A percentile compares a stretch with the other conserved stretches of the same genome.
Conservation (phyloP, 2,888 invertebrate species). For the Cheilosia pagana region DNA sequence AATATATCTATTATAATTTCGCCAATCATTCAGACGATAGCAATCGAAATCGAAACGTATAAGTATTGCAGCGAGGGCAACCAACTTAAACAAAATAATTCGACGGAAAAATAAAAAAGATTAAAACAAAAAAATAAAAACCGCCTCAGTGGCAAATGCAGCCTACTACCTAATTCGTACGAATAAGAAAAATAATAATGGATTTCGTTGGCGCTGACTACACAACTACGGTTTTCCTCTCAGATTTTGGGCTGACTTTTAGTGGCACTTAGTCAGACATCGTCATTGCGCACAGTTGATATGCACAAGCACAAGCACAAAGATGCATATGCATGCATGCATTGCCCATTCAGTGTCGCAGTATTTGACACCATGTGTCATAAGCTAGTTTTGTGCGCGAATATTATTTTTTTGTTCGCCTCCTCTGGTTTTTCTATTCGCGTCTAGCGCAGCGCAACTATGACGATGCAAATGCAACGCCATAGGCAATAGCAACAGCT, state of each 20-base stretch:
- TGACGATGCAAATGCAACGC: conserved; percentile 38
- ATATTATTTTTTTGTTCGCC: neutral
- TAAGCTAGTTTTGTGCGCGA: conserved; percentile 38
- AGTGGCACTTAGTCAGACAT: conserved; percentile 59
- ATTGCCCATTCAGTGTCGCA: conserved; percentile 49
- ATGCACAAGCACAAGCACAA: neutral
- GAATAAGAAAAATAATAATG: conserved; percentile 16
- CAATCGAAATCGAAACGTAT: conserved; percentile 32
- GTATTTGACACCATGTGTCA: conserved; percentile 63
- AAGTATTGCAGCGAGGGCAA: conserved; percentile 2
- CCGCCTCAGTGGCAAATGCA: conserved; percentile 10
- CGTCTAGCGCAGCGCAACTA: conserved; percentile 22
- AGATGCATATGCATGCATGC: neutral
- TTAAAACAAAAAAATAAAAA: conserved; percentile 9
- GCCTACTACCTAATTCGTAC: conserved; percentile 34
- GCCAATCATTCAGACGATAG: conserved; percentile 28
- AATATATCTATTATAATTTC: conserved; percentile 53
- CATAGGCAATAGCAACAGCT: conserved; percentile 11
- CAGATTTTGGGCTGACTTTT: conserved; percentile 51
- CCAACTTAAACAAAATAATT: conserved; percentile 1
- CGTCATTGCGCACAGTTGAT: conserved; percentile 38
- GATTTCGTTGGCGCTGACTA: conserved; percentile 42
- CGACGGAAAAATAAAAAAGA: too few relatives aligned
- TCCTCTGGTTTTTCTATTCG: conserved; percentile 5
- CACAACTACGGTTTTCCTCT: conserved; percentile 20